phyloP scores from a whole-genome alignment of 2,797 vertebrate species.

The Chrysocyon brachyurus region DNA sequence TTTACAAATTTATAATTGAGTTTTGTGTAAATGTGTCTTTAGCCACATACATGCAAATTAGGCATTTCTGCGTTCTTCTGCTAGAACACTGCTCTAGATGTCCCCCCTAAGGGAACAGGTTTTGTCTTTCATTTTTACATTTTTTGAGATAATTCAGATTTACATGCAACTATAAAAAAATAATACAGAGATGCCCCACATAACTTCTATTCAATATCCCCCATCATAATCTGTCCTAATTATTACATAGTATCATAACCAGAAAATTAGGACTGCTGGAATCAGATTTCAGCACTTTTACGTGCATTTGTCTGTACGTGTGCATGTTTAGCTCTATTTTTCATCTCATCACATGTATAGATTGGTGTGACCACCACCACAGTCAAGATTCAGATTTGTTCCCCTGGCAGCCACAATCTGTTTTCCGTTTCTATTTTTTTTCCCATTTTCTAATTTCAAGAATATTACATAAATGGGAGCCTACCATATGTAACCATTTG shows the following conservation, averaged over 20 bases:
- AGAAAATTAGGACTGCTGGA: background rate
- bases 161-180: background rate
- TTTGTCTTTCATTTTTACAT: background rate
- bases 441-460: background rate
- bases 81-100: background rate
- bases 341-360: background rate
- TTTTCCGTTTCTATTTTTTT: background rate
- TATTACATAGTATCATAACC: background rate
- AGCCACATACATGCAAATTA: background rate
- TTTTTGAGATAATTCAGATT: background rate
- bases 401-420: background rate
- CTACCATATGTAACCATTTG: background rate
- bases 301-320: background rate
- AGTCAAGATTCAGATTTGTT: background rate
- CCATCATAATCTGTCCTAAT: background rate
- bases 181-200: background rate
- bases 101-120: background rate
- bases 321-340: background rate
- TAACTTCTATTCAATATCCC: background rate
- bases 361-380: background rate
- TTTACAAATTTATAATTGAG: background rate
- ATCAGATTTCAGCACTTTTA: too few relatives aligned
- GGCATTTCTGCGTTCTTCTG: background rate
- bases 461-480: background rate
- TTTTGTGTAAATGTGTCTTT: background rate